Percentiles rank a stretch among this genome's conserved stretches.
Conservation (phyloP, 1,140 invertebrate genomes). For the Microplitis mediator region DNA sequence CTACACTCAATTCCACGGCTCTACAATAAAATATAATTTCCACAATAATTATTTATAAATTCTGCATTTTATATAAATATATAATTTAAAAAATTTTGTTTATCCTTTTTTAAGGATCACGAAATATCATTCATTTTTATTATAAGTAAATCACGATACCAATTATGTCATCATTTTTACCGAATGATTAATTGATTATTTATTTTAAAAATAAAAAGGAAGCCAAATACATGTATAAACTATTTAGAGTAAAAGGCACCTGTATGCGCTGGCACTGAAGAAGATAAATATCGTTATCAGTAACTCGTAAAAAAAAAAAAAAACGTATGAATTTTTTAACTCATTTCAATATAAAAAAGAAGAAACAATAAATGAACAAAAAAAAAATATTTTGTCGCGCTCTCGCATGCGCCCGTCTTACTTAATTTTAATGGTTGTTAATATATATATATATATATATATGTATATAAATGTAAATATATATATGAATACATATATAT, state of each 20-base stretch:
- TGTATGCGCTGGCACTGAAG: constrained; percentile 43
- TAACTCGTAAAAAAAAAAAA: constrained; percentile 1
- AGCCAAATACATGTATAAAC: constrained; percentile 15
- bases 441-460: not conserved
- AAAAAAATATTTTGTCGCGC: constrained; percentile 39
- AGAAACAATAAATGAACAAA: constrained; percentile 31
- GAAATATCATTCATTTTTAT: not conserved
- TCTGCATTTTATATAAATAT: too few relatives aligned
- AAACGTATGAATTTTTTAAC: constrained; percentile 17
- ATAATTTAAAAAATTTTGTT: not conserved
- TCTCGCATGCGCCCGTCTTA: constrained; percentile 43
- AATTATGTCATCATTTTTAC: too few relatives aligned
- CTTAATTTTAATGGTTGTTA: constrained; percentile 5
- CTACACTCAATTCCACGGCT: constrained; percentile 47
- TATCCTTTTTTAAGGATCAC: not conserved
- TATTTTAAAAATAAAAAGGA: constrained; percentile 6
- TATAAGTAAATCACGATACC: not conserved
- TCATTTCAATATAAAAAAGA: constrained; percentile 33
- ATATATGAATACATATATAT: not conserved
- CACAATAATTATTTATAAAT: not conserved
- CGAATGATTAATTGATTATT: not conserved
- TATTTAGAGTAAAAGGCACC: constrained; percentile 41
- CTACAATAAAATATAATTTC: constrained; percentile 31
- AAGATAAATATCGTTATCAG: constrained; percentile 42
- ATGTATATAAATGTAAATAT: not conserved